Percentiles rank a stretch among this genome's conserved stretches.
Conservation (phyloP, 2,797 vertebrate species). For the Girardinus metallicus region DNA sequence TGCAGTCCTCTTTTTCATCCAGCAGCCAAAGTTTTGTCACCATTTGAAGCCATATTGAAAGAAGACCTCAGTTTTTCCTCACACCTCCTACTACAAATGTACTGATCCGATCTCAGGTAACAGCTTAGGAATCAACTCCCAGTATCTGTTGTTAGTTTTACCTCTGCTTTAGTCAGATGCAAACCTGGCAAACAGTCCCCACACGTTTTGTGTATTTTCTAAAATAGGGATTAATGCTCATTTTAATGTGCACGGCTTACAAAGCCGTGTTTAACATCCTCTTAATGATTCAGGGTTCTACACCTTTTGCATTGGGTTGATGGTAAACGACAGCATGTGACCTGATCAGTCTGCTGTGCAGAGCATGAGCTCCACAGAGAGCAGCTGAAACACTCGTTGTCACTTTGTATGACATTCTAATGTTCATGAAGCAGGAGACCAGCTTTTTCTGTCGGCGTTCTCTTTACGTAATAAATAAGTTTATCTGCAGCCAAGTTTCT, state of each 20-base stretch:
- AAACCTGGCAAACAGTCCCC: background rate
- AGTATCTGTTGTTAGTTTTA: background rate
- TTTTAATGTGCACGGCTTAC: background rate
- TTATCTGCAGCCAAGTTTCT: background rate
- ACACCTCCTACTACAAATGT: background rate
- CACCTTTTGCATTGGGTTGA: background rate
- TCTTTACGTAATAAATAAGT: background rate
- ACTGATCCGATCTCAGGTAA: background rate
- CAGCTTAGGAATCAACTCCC: background rate
- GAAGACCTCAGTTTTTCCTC: background rate
- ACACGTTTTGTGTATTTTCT: background rate
- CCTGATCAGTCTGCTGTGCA: background rate
- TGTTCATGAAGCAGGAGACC: background rate
- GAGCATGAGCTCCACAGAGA: background rate
- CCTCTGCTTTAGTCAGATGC: background rate
- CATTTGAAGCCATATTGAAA: background rate
- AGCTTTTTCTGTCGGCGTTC: background rate
- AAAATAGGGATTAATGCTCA: background rate
- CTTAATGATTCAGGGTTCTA: background rate
- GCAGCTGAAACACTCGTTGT: background rate
- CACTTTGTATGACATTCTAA: background rate
- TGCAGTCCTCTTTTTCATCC: background rate
- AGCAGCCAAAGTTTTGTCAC: background rate
- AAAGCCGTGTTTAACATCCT: background rate
- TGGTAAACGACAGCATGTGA: background rate